These are phyloP conservation scores for Caenorhabditis plicata DNA, from an alignment of 2,888 invertebrate species.

Conservation along the genomic window DNA sequence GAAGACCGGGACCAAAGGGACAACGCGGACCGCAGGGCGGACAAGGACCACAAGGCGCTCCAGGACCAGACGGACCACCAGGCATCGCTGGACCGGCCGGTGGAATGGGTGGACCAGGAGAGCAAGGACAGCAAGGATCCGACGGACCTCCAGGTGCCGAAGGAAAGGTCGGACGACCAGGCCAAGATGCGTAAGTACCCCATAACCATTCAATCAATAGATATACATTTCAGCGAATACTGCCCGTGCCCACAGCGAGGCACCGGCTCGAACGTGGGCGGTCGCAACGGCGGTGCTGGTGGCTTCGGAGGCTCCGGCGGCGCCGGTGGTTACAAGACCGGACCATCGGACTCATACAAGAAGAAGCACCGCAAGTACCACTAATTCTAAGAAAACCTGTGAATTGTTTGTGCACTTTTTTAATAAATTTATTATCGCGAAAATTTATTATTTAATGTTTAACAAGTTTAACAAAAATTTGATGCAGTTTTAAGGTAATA, in stretches of 20 bases:
- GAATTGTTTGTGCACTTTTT: too few species aligned
- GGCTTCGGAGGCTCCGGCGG: constrained; percentile 26
- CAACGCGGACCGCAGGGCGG: constrained; percentile 32
- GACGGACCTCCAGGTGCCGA: constrained; percentile 34
- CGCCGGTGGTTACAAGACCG: constrained; percentile 15
- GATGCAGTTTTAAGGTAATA: too few species aligned
- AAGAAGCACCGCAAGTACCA: too few species aligned
- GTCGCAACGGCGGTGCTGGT: constrained; percentile 13
- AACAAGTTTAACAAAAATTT: background rate
- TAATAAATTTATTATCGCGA: too few species aligned
- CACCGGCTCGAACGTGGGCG: constrained; percentile 15
- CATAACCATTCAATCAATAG: background rate
- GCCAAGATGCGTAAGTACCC: constrained; percentile 30
- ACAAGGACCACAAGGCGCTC: constrained; percentile 35
- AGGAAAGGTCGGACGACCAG: constrained; percentile 37
- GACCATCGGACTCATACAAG: constrained; percentile 2
- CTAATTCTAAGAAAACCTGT: too few species aligned
- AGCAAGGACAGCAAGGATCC: constrained; percentile 27
- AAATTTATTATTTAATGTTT: background rate
- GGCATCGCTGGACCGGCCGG: constrained; percentile 36
- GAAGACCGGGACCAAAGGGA: constrained; percentile 40
- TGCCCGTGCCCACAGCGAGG: constrained; percentile 25
- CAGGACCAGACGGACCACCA: constrained; percentile 22
- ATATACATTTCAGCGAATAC: constrained; percentile 21
- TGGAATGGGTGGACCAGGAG: constrained; percentile 33